Evolutionary conservation across 2,888 invertebrate genomes (phyloP).

Genomic region (Aproaerema taeniolella): DNA sequence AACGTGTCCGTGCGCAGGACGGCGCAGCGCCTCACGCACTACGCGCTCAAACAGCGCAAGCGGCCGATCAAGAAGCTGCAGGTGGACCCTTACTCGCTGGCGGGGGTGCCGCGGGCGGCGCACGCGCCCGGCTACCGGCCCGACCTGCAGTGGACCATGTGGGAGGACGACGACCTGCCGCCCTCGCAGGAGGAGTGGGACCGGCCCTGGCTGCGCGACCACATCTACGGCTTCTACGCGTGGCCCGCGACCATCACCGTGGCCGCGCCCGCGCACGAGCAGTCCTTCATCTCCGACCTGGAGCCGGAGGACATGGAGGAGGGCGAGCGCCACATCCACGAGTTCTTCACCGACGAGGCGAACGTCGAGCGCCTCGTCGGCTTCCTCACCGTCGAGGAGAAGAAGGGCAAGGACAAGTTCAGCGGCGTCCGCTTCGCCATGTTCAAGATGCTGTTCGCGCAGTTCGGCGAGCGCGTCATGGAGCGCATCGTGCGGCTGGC

Average conservation of each 20-base stretch:
- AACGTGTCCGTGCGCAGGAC: constrained; percentile 87
- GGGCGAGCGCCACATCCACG: constrained; percentile 80
- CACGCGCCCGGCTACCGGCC: constrained; percentile 74
- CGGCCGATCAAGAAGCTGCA: constrained; percentile 77
- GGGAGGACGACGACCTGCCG: constrained; percentile 80
- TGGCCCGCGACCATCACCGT: constrained; percentile 80
- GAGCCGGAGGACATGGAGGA: constrained; percentile 74
- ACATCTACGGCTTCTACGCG: constrained; percentile 77
- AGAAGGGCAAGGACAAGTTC: constrained; percentile 91
- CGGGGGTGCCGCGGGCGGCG: constrained; percentile 44
- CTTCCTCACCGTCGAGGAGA: constrained; percentile 89
- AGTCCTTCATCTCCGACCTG: constrained; percentile 76
- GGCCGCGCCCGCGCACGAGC: constrained; percentile 82
- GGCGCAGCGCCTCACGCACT: constrained; percentile 79
- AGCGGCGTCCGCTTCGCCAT: constrained; percentile 81
- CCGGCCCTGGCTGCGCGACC: constrained; percentile 81
- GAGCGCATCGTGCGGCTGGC: constrained; percentile 81
- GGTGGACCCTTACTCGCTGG: constrained; percentile 75
- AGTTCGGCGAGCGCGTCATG: constrained; percentile 83
- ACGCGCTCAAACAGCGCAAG: constrained; percentile 85
- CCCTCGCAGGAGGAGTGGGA: constrained; percentile 85
- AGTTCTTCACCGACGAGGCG: constrained; percentile 81
- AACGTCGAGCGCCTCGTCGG: constrained; percentile 84
- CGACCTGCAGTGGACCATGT: constrained; percentile 86
- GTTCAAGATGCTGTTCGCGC: constrained; percentile 89